Conservation (phyloP, 1,140 invertebrate genomes). For the Pachypeltis micranthus region DNA sequence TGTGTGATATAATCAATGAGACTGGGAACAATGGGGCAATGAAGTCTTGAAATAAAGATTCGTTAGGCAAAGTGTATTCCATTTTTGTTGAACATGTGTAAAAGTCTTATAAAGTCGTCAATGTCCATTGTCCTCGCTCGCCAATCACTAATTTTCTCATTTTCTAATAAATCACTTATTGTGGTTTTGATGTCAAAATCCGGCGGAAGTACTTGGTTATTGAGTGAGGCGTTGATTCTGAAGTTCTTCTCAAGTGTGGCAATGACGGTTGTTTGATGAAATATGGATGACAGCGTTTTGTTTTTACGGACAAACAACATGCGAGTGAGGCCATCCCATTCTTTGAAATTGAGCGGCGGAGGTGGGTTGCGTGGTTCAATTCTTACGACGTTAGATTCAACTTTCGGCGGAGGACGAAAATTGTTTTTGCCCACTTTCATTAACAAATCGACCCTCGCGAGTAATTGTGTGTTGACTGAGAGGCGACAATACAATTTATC, state of each 20-base stretch:
- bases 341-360: conserved; percentile 88
- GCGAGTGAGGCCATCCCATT: conserved; percentile 95
- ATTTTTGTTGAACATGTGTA: conserved; percentile 76
- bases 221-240: conserved; percentile 12
- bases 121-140: conserved; percentile 89
- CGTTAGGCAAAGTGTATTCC: conserved; percentile 72
- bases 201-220: conserved; percentile 56
- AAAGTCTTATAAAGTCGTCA: conserved; percentile 81
- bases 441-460: conserved; percentile 88
- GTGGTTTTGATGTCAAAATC: conserved; percentile 80
- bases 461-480: conserved; percentile 90
- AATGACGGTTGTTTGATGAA: conserved; percentile 72
- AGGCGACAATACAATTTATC: conserved; percentile 95
- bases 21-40: no score
- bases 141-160: conserved; percentile 54
- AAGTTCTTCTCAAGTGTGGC: conserved; percentile 88
- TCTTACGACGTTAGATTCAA: conserved; percentile 96
- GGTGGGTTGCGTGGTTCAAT: conserved; percentile 94
- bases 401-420: conserved; percentile 95
- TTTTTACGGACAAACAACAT: conserved; percentile 94
- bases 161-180: conserved; percentile 60
- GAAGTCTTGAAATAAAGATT: neutral
- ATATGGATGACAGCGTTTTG: conserved; percentile 75
- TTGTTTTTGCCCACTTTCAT: conserved; percentile 99
- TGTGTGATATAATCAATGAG: no score